Conservation (phyloP, 2,888 invertebrate species). For the Griposia aprilina region DNA sequence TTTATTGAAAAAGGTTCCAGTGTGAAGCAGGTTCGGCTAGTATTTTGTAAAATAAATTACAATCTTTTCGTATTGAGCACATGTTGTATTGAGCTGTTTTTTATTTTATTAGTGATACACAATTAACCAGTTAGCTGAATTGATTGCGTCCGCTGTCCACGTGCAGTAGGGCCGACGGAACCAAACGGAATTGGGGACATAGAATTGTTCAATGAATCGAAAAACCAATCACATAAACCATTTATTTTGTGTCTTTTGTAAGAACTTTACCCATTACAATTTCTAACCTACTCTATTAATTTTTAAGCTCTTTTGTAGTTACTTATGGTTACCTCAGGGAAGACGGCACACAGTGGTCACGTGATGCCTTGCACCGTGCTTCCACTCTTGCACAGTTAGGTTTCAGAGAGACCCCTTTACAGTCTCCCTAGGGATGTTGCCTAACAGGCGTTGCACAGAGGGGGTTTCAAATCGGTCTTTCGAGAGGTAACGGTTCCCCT, state of each 20-base stretch:
- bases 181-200: conserved; percentile 28
- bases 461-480: background rate
- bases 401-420: background rate
- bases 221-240: conserved; percentile 29
- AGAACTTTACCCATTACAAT: background rate
- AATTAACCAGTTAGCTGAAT: conserved; percentile 88
- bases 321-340: background rate
- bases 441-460: too few relatives aligned
- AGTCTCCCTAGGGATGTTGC: background rate
- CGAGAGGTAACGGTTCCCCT: too few relatives aligned
- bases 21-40: background rate
- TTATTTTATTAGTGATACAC: conserved; percentile 78
- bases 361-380: background rate
- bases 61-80: conserved; percentile 18
- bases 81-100: conserved; percentile 72
- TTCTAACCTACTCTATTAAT: background rate
- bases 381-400: background rate
- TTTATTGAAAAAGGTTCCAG: background rate
- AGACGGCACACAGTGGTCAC: background rate
- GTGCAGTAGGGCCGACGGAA: conserved; percentile 41
- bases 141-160: conserved; percentile 83
- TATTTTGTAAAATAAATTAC: background rate
- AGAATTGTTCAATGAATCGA: conserved; percentile 36
- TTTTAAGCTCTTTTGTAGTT: background rate
- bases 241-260: conserved; percentile 23